Evolutionary conservation across 2,797 vertebrate species (phyloP).

Genomic region (Apodemus agrarius): DNA sequence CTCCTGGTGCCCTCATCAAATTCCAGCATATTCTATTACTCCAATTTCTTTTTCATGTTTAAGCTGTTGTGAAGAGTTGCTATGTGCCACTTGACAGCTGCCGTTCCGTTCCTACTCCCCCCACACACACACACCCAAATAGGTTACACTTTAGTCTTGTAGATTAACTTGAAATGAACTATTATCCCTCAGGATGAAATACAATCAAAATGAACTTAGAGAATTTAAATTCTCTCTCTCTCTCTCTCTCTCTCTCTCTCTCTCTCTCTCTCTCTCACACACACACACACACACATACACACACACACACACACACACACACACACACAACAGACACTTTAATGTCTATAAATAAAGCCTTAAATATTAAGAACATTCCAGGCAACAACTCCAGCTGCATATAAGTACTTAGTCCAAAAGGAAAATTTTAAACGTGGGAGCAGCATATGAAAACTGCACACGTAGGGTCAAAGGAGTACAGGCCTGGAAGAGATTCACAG

Average conservation of each 20-base stretch:
- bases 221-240: not conserved
- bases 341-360: slow-evolving; percentile 41
- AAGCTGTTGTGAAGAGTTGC: slow-evolving; percentile 71
- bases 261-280: too few relatives aligned
- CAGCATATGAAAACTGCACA: not conserved
- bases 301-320: not conserved
- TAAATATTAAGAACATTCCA: not conserved
- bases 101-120: not conserved
- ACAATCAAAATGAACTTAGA: slow-evolving; percentile 56
- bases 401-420: not conserved
- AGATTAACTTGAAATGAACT: slow-evolving; percentile 74
- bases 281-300: not conserved
- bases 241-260: too few relatives aligned
- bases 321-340: not conserved
- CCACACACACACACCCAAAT: not conserved
- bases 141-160: slow-evolving; percentile 48
- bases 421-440: not conserved
- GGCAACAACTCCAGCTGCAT: not conserved
- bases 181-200: slow-evolving; percentile 45
- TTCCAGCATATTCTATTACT: slow-evolving; percentile 78
- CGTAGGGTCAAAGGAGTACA: too few relatives aligned
- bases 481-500: not conserved
- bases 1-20: slow-evolving; percentile 63
- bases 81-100: slow-evolving; percentile 74
- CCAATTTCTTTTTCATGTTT: slow-evolving; percentile 67